These are phyloP conservation scores for Scatophagus argus DNA, from an alignment of 2,113 vertebrate species.

Conservation along the genomic window DNA sequence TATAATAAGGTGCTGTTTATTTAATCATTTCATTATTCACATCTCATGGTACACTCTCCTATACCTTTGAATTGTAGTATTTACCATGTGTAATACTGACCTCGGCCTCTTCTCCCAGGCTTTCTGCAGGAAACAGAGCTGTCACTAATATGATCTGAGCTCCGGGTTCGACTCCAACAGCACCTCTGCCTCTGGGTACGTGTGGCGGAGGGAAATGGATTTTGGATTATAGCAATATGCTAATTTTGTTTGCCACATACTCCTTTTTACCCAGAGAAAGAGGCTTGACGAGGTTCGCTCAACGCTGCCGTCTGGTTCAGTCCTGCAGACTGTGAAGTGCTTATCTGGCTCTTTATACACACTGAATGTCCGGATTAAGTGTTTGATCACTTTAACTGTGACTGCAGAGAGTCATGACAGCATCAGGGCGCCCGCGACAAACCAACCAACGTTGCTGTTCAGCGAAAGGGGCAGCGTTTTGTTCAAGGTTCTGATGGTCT, in stretches of 20 bases:
- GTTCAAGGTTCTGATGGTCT: constrained; percentile 37
- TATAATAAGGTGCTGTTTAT: constrained; percentile 84
- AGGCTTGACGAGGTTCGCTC: constrained; percentile 9
- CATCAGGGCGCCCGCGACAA: neutral
- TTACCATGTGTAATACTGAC: constrained; percentile 76
- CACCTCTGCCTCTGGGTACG: constrained; percentile 35
- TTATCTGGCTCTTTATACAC: constrained; percentile 50
- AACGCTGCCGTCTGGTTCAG: constrained; percentile 19
- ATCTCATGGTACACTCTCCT: constrained; percentile 69
- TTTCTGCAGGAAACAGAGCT: constrained; percentile 45
- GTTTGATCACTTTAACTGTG: constrained; percentile 52
- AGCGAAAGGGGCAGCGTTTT: constrained; percentile 12
- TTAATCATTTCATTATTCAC: constrained; percentile 76
- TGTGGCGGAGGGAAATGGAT: neutral
- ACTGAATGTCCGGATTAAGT: constrained; percentile 58
- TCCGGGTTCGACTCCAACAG: neutral
- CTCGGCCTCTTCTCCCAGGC: constrained; percentile 53
- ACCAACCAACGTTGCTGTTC: constrained; percentile 7
- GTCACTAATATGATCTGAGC: neutral
- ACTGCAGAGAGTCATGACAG: constrained; percentile 15
- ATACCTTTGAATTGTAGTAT: constrained; percentile 56
- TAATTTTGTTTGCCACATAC: neutral
- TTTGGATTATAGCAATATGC: constrained; percentile 28
- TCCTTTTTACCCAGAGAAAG: constrained; percentile 29
- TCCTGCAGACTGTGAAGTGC: constrained; percentile 54